Percentiles rank a stretch among this genome's conserved stretches.
phyloP scores from a whole-genome alignment of 2,113 vertebrate genomes.

The Heterotilapia buettikoferi region DNA sequence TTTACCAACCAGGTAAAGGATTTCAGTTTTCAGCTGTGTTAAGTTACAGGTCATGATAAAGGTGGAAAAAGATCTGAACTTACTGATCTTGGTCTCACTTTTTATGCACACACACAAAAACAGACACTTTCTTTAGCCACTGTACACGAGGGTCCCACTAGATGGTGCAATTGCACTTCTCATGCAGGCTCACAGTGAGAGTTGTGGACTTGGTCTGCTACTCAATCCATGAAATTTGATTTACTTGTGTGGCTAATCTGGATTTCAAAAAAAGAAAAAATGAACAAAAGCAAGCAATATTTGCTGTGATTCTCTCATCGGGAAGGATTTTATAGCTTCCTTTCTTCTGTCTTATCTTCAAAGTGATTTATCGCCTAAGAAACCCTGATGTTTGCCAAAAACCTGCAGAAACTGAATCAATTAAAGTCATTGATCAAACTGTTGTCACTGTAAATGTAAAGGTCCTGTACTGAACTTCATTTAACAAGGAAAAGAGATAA shows the following conservation, averaged over 20 bases:
- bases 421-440: not conserved
- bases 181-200: not conserved
- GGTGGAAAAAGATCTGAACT: not conserved
- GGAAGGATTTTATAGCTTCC: not conserved
- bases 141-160: constrained; percentile 5
- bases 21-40: not conserved
- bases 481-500: not conserved
- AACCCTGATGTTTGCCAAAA: not conserved
- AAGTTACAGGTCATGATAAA: not conserved
- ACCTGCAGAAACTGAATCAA: not conserved
- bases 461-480: not conserved
- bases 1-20: not conserved
- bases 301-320: not conserved
- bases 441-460: not conserved
- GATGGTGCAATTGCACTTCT: constrained; percentile 34
- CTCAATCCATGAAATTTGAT: not conserved
- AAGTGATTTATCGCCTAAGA: not conserved
- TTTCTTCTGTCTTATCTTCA: not conserved
- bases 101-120: not conserved
- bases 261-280: not conserved
- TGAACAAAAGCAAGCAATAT: not conserved
- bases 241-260: not conserved
- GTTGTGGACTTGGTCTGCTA: not conserved
- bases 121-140: not conserved
- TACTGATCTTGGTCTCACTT: not conserved